Conservation (phyloP, 2,113 vertebrate species). For the Tenrec ecaudatus region DNA sequence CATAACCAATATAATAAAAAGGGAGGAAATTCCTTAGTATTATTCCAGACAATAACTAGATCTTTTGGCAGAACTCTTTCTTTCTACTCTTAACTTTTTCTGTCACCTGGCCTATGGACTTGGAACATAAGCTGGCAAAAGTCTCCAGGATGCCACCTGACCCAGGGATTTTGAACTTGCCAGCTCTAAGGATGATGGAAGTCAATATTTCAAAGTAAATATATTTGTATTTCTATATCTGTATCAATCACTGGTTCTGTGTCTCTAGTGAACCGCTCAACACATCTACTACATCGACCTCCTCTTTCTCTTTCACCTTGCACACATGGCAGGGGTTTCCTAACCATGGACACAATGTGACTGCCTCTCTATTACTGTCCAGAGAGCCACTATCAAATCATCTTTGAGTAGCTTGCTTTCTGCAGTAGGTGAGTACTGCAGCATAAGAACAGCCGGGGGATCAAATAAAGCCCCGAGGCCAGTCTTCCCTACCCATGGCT, state of each 20-base stretch:
- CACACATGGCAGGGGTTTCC: not conserved
- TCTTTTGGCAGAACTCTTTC: not conserved
- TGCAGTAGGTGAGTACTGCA: slow-evolving; percentile 33
- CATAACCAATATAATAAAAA: not conserved
- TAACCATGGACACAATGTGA: not conserved
- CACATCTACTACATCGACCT: not conserved
- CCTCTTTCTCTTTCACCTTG: not conserved
- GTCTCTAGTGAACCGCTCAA: not conserved
- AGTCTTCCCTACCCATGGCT: not conserved
- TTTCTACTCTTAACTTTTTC: not conserved
- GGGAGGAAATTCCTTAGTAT: not conserved
- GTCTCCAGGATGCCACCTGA: not conserved
- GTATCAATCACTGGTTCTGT: not conserved
- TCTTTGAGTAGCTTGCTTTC: slow-evolving; percentile 18
- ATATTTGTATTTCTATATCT: not conserved
- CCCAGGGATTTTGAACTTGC: not conserved
- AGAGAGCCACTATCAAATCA: slow-evolving; percentile 7
- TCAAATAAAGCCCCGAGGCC: slow-evolving; percentile 66
- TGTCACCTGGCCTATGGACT: not conserved
- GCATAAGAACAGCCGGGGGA: slow-evolving; percentile 42
- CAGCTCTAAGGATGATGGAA: not conserved
- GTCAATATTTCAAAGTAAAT: not conserved
- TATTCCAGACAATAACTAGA: not conserved
- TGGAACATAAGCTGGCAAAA: too few species aligned
- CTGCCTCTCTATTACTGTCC: not conserved